A percentile compares a stretch with the other conserved stretches of the same genome.
Evolutionary conservation across 1,140 invertebrate species (phyloP).

Genomic region (Triops cancriformis): DNA sequence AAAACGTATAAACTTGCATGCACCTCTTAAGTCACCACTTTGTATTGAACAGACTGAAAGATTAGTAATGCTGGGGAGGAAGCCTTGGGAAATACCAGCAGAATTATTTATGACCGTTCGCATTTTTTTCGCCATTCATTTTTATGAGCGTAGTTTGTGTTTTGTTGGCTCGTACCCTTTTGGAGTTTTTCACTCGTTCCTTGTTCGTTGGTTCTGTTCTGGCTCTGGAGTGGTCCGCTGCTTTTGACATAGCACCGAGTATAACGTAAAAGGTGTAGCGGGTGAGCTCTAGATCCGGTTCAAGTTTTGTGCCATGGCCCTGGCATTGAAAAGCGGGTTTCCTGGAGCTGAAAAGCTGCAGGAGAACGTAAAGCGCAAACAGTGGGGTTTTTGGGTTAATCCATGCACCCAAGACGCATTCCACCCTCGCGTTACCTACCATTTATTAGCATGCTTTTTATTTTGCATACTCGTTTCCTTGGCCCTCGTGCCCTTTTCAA

Average conservation of each 20-base stretch:
- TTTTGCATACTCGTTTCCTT: neutral
- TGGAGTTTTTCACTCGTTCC: neutral
- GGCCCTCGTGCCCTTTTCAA: neutral
- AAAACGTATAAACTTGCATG: slow-evolving; percentile 6
- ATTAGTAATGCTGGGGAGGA: neutral
- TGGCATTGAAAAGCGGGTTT: slow-evolving; percentile 13
- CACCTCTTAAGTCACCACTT: slow-evolving; percentile 7
- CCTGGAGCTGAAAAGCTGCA: slow-evolving; percentile 12
- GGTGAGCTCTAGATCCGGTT: slow-evolving; percentile 12
- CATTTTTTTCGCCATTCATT: slow-evolving; percentile 6
- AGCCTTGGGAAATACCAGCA: slow-evolving; percentile 4
- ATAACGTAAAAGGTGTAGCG: slow-evolving; percentile 7
- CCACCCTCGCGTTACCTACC: neutral
- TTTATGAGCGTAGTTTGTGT: slow-evolving; percentile 10
- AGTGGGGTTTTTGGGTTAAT: neutral
- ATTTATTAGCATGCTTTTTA: neutral
- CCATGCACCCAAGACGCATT: neutral
- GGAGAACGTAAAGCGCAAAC: neutral
- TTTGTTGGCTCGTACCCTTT: neutral
- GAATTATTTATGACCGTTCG: slow-evolving; percentile 14
- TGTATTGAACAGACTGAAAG: neutral
- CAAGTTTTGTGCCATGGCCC: slow-evolving; percentile 11
- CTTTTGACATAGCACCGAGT: slow-evolving; percentile 5
- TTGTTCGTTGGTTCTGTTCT: neutral
- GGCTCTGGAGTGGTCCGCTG: slow-evolving; percentile 1